phyloP scores from a whole-genome alignment of 2,113 vertebrate species.

The Epinephelus moara region DNA sequence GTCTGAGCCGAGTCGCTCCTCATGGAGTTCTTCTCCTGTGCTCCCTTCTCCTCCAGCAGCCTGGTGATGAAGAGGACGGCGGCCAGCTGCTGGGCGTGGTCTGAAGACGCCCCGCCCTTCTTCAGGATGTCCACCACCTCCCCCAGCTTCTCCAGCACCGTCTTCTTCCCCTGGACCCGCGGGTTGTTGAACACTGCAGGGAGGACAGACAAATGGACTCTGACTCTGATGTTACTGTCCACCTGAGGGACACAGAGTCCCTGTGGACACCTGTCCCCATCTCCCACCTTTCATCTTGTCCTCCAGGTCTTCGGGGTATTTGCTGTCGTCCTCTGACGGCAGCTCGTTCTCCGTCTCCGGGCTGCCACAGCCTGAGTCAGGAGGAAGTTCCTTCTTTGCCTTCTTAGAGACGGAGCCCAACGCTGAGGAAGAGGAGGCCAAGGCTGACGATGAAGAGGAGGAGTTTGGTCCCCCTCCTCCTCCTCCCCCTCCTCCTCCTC shows the following conservation, averaged over 20 bases:
- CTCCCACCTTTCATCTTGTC: slow-evolving; percentile 86
- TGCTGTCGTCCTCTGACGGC: slow-evolving; percentile 85
- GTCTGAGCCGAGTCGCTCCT: slow-evolving; percentile 79
- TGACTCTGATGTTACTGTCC: too few species aligned
- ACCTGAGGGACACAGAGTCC: too few species aligned
- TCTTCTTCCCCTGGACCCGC: slow-evolving; percentile 81
- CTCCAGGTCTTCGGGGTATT: slow-evolving; percentile 80
- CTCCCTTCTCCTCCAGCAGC: slow-evolving; percentile 86
- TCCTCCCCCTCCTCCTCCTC: not conserved
- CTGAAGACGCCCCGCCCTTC: slow-evolving; percentile 80
- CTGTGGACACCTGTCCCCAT: too few species aligned
- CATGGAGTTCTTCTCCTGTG: slow-evolving; percentile 80
- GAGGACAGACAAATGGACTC: too few species aligned
- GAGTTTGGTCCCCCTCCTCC: slow-evolving; percentile 35
- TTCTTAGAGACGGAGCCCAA: slow-evolving; percentile 79
- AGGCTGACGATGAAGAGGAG: slow-evolving; percentile 40
- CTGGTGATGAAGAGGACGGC: slow-evolving; percentile 85
- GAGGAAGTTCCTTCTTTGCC: slow-evolving; percentile 77
- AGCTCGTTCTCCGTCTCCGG: slow-evolving; percentile 83
- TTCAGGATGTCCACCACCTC: slow-evolving; percentile 87
- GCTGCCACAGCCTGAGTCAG: slow-evolving; percentile 45
- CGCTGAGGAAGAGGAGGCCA: slow-evolving; percentile 49
- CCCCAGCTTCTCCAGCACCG: slow-evolving; percentile 81
- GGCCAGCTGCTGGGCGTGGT: slow-evolving; percentile 82
- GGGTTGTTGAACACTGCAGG: slow-evolving; percentile 82